Percentiles rank a stretch among this genome's conserved stretches.
These are phyloP conservation scores for Microctonus aethiopoides DNA, from an alignment of 2,888 invertebrate genomes.

Conservation along the genomic window DNA sequence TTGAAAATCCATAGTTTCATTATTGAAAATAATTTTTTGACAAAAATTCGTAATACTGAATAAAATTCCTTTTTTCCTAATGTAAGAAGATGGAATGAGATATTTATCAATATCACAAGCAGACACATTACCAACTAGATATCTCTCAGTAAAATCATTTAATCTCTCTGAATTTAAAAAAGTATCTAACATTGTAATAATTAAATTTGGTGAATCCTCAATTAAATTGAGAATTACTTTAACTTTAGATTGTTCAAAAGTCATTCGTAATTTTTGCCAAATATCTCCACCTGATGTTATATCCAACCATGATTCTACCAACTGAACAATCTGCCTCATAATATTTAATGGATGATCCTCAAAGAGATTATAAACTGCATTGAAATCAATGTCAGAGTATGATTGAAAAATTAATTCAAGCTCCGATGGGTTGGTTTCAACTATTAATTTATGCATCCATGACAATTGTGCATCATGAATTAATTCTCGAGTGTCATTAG, in stretches of 20 bases:
- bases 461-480: slow-evolving; percentile 46
- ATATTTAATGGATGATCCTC: slow-evolving; percentile 12
- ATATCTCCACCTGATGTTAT: slow-evolving; percentile 55
- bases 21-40: slow-evolving; percentile 46
- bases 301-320: slow-evolving; percentile 40
- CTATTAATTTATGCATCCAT: slow-evolving; percentile 46
- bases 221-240: slow-evolving; percentile 51
- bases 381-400: background rate
- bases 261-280: slow-evolving; percentile 54
- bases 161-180: slow-evolving; percentile 57
- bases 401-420: slow-evolving; percentile 10
- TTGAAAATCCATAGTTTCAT: slow-evolving; percentile 31
- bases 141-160: slow-evolving; percentile 50
- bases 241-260: slow-evolving; percentile 52
- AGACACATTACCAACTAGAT: slow-evolving; percentile 46
- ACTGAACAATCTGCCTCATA: slow-evolving; percentile 31
- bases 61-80: slow-evolving; percentile 53
- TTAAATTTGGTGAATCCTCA: slow-evolving; percentile 58
- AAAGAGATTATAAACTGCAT: background rate
- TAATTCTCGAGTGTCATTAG: slow-evolving; percentile 48
- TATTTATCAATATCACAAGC: slow-evolving; percentile 58
- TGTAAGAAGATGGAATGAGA: slow-evolving; percentile 54
- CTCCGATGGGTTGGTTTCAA: background rate
- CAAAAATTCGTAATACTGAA: slow-evolving; percentile 56
- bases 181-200: slow-evolving; percentile 53